phyloP scores from a whole-genome alignment of 2,797 vertebrate species.

The Onychomys torridus region DNA sequence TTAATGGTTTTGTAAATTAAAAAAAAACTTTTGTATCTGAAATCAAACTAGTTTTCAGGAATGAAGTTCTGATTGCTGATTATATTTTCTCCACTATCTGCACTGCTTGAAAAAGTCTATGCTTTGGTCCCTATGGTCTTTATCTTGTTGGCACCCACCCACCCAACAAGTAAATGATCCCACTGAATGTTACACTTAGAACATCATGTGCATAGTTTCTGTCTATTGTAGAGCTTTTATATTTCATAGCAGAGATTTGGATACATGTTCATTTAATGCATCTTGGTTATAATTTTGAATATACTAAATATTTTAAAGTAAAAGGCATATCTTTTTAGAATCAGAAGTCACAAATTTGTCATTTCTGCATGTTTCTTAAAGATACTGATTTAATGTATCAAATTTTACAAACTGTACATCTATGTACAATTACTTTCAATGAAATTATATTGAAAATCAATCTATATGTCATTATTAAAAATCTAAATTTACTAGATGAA shows the following conservation, averaged over 20 bases:
- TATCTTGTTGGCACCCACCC: neutral
- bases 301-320: neutral
- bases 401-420: conserved; percentile 53
- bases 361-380: neutral
- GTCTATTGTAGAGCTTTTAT: neutral
- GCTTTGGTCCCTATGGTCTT: conserved; percentile 5
- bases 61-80: neutral
- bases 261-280: conserved; percentile 41
- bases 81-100: neutral
- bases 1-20: neutral
- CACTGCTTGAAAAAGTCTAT: neutral
- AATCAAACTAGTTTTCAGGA: neutral
- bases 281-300: neutral
- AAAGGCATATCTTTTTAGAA: neutral
- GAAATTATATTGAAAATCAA: conserved; percentile 39
- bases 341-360: neutral
- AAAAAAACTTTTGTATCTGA: neutral
- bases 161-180: conserved; percentile 25
- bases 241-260: conserved; percentile 2
- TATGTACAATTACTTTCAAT: conserved; percentile 43
- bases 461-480: conserved; percentile 44
- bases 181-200: neutral
- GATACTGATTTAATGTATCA: conserved; percentile 15
- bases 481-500: conserved; percentile 4
- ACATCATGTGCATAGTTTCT: conserved; percentile 23